Evolutionary conservation across 1,140 invertebrate species (phyloP).

Genomic region (Eurosta solidaginis): DNA sequence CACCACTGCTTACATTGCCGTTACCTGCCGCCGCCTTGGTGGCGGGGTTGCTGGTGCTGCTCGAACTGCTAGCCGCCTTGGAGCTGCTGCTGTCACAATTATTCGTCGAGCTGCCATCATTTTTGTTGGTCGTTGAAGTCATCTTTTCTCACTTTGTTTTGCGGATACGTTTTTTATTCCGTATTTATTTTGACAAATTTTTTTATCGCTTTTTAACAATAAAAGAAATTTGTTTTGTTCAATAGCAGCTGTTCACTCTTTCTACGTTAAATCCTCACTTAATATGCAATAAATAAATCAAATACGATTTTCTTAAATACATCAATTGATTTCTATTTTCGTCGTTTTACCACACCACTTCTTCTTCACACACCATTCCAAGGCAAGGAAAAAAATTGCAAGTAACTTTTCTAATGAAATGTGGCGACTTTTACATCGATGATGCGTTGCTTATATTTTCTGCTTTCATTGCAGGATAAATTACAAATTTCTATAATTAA

Average conservation of each 20-base stretch:
- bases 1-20: slow-evolving; percentile 44
- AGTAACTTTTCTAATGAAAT: neutral
- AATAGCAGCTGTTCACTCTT: neutral
- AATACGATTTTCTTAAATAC: too few relatives aligned
- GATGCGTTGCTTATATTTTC: too few relatives aligned
- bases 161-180: neutral
- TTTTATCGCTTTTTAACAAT: neutral
- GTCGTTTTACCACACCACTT: neutral
- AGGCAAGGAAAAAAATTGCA: neutral
- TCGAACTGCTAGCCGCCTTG: neutral
- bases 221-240: neutral
- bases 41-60: too few relatives aligned
- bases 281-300: too few relatives aligned
- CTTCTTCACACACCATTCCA: neutral
- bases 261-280: too few relatives aligned
- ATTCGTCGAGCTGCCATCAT: neutral
- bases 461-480: neutral
- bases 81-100: slow-evolving; percentile 31
- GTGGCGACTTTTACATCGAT: neutral
- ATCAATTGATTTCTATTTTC: neutral
- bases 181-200: neutral
- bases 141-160: neutral
- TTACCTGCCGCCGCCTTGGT: neutral
- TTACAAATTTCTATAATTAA: neutral
- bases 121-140: slow-evolving; percentile 35